Conservation (phyloP, 2,797 vertebrate species). For the Oryzias sinensis region DNA sequence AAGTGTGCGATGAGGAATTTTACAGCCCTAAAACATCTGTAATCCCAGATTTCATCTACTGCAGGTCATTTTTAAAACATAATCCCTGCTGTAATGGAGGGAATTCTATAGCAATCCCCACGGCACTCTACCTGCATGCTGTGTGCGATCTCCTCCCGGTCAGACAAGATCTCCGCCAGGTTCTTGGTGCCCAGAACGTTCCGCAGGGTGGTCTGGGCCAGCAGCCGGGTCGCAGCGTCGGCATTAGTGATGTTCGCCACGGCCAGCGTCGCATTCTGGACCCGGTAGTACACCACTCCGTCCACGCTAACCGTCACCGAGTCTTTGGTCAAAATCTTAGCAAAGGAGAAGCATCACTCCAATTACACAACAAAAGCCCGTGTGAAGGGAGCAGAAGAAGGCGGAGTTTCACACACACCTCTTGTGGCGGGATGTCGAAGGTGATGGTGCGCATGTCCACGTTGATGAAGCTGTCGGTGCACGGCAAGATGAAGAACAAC, state of each 20-base stretch:
- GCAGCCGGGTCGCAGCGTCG: slow-evolving; percentile 88
- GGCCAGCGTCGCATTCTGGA: slow-evolving; percentile 90
- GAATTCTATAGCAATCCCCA: not conserved
- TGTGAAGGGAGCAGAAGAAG: not conserved
- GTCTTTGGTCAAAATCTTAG: slow-evolving; percentile 93
- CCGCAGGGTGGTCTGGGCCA: slow-evolving; percentile 94
- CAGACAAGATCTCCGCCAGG: slow-evolving; percentile 93
- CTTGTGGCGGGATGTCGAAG: slow-evolving; percentile 95
- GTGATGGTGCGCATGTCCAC: slow-evolving; percentile 98
- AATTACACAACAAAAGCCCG: not conserved
- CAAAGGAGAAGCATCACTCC: slow-evolving; percentile 6
- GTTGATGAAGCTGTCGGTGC: slow-evolving; percentile 95
- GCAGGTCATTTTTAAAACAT: too few relatives aligned
- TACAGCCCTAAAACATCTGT: too few relatives aligned
- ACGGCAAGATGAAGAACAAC: slow-evolving; percentile 92
- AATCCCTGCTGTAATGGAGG: too few relatives aligned
- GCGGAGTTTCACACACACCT: slow-evolving; percentile 63
- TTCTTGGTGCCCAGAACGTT: slow-evolving; percentile 96
- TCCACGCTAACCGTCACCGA: slow-evolving; percentile 93
- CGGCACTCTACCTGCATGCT: slow-evolving; percentile 87
- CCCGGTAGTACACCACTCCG: slow-evolving; percentile 94
- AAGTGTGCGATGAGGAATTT: too few relatives aligned
- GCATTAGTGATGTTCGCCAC: slow-evolving; percentile 96
- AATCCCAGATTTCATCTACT: too few relatives aligned
- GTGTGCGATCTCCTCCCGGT: slow-evolving; percentile 93